Base-by-base conservation (phyloP, 2,113 vertebrate genomes). In the Hippocampus mohnikei region DNA sequence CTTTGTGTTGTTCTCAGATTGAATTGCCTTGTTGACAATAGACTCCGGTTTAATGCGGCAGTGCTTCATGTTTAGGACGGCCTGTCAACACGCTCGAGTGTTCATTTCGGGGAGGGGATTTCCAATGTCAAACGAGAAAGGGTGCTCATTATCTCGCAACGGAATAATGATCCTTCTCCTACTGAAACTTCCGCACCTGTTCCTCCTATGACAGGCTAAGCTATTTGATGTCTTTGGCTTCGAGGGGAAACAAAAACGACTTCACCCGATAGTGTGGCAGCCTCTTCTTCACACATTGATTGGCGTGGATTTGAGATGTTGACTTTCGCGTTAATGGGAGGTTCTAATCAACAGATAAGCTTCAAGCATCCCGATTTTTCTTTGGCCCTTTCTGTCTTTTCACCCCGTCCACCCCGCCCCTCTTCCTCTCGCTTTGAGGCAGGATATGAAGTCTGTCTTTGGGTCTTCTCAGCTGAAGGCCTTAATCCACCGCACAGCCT, bases 401-500 rank as follows among this genome's bases (percentile, higher is more conserved):
- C 69, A 50, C 46, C 29, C 33, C 46, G n/a, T 67, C 29, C 55
- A 55, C 50, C 25, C 46, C 10, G 0, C 72, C 33, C 70, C 42
- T 70, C 56, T 56, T 27, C 61, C 11, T 75, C 60, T 74, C 40
- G 65, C 80, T 85, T 23, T 74, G 52, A 84, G 85, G 84, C 80
- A 82, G 78, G 80, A 61, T 77, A 59, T 67, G 44, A 70, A 68
- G 78, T 78, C 74, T 75, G 69, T 86, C 81, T 78, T 64, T 75
- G 74, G 77, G 69, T 82, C 76, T 86, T 82, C 74, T 73, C 70
- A 80, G 85, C 86, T 79, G 64, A 81, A 79, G 83, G 89, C 87
- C 79, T 77, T 85, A 88, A 88, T 90, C 89, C 87, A 86, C 82
- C 56, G 76, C 83, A 72, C 82, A 80, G 89, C 87, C 90, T 87